Percentiles rank a stretch among this genome's conserved stretches.
phyloP scores from a whole-genome alignment of 2,797 vertebrate species.

The Miichthys miiuy region DNA sequence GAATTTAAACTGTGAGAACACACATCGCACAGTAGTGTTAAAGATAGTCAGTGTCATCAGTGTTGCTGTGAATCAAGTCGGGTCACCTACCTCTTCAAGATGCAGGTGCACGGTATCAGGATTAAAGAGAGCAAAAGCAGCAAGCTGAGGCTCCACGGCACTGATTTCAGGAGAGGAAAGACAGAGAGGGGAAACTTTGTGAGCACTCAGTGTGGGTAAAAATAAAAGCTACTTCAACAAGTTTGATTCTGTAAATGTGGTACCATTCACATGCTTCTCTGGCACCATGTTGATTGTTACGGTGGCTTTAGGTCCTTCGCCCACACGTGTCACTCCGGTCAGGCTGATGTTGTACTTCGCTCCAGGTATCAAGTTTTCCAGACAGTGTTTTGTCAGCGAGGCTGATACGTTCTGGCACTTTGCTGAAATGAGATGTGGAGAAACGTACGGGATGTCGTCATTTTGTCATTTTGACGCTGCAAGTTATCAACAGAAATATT shows the following conservation, averaged over 20 bases:
- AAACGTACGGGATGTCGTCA: neutral
- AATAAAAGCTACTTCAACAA: neutral
- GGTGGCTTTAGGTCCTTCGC: constrained; percentile 65
- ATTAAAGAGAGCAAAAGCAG: constrained; percentile 54
- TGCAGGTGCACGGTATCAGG: constrained; percentile 54
- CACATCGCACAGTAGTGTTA: neutral
- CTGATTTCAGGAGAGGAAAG: constrained; percentile 50
- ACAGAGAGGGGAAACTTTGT: neutral
- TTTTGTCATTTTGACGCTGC: neutral
- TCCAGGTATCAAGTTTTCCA: constrained; percentile 66
- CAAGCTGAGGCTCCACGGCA: constrained; percentile 60
- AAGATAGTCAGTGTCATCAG: neutral
- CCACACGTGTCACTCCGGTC: constrained; percentile 64
- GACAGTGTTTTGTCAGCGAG: constrained; percentile 29
- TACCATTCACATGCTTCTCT: constrained; percentile 58
- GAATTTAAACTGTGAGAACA: too few species aligned
- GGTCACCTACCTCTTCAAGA: constrained; percentile 71
- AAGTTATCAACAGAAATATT: neutral
- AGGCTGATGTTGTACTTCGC: constrained; percentile 73
- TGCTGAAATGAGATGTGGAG: constrained; percentile 38
- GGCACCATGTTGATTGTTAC: constrained; percentile 32
- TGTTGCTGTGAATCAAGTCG: neutral
- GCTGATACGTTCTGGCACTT: constrained; percentile 65
- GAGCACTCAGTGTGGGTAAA: neutral
- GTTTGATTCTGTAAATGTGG: neutral